Evolutionary conservation across 2,888 invertebrate genomes (phyloP), one percentile per base, ranked within the genome.

Genomic region (Torymus auratus): DNA sequence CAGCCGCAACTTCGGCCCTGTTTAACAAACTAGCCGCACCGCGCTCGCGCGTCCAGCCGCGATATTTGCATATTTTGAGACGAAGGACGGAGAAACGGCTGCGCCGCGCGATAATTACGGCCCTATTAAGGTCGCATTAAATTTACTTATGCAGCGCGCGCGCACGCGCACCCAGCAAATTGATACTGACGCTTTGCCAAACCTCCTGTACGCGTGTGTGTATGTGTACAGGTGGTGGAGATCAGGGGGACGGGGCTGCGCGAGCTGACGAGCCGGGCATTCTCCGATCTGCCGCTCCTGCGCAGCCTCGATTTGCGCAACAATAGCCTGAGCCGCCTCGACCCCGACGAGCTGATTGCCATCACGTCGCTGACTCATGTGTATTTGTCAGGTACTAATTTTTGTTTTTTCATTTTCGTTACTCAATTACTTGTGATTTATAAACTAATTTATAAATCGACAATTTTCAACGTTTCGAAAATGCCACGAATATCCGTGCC

Each of bases 231-330:
- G 83, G 69, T 23, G 17, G 64, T 83, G 14, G 88, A 88, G 79
- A 85, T 92, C 61, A 89, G 87, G 14, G 87, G 87, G 23, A 91
- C 91, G 17, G 87, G 83, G 17, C 85, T 92, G 60, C 83, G 84
- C 0, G 56, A 79, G n/a, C 65, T 92, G 5, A 84, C 88, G 4
- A 82, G 83, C 0, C 83, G 85, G n/a, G 85, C 84, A 23, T 91
- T 94, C 17, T 87, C 86, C 10, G 87, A 91, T 76, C 92, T 94
- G 89, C 87, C 90, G 13, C 85, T 88, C n/a, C 89, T 94, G 1
- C 88, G 88, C 65, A 91, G 90, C 52, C 86, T 94, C 83, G 94
- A 94, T 84, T 88, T 94, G 4, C 91, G 93, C 52, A 89, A 91
- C 81, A 94, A 94, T 84, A 89, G 88, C 81, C 86, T 94, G 68